Base-by-base conservation (phyloP, 2,888 invertebrate species). In the Caenorhabditis sulstoni region DNA sequence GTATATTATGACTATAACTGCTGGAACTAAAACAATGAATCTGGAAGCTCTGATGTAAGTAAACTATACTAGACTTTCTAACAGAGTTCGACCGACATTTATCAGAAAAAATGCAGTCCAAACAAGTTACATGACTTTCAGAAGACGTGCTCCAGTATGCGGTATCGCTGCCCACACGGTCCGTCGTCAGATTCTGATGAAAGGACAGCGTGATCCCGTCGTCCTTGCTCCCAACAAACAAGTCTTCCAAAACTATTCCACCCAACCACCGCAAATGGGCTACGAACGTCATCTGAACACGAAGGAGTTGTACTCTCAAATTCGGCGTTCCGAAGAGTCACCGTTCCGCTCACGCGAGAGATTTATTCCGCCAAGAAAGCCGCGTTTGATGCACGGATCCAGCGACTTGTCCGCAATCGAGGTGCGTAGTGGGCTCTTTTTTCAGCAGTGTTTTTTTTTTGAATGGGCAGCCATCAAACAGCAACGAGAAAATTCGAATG, bases 361-460 rank as follows among this genome's bases (percentile, higher is more conserved):
- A 23, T 50, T 50, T 7, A 18, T 64, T 16, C 64, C 73, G 16
- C 57, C 50, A 16, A 73, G 73, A 73, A 64, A 50, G 35, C 57
- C 73, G 23, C 16, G 44, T 16, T 29, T 64, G 41, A 57, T 50
- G n/a, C 39, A 64, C 16, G 73, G 73, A 16, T 55, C 62, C 18
- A 45, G 64, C 18, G 74, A 74, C 47, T 39, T 74, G 11, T 74
- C 74, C 5, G 74, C 74, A 47, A 74, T 74, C 39, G 66, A 74
- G 74, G 74, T 74, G 37, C 16, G 58, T 57, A 8, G 1, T 12
- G 39, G 50, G 18, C 2, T 11, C 14, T 22, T 11, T 1, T 20
- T 22, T 4, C n/a, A 16, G 47, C n/a, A n/a, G n/a, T n/a, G n/a
- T n/a, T n/a, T n/a, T n/a, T n/a, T n/a, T n/a, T n/a, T n/a, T n/a